Conservation (phyloP, 2,888 invertebrate genomes). For the Mimumesa dahlbomi region DNA sequence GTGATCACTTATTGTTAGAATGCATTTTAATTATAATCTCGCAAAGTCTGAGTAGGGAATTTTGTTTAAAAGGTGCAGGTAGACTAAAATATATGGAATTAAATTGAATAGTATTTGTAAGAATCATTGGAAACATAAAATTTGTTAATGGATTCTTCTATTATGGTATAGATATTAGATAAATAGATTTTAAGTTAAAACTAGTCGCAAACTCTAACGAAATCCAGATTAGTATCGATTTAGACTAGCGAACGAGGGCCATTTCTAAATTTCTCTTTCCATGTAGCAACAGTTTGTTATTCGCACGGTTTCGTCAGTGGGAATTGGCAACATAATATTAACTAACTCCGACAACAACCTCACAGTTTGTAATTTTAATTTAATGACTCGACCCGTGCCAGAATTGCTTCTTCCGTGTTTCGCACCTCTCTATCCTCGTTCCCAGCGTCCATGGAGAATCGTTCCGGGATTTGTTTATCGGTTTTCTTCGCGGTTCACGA, state of each 20-base stretch:
- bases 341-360: slow-evolving; percentile 23
- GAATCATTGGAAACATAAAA: too few species aligned
- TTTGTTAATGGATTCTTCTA: neutral
- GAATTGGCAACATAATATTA: slow-evolving; percentile 46
- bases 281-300: slow-evolving; percentile 16
- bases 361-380: slow-evolving; percentile 45
- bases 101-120: too few species aligned
- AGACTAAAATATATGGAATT: too few species aligned
- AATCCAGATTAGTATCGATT: too few species aligned
- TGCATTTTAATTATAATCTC: too few species aligned
- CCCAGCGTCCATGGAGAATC: too few species aligned
- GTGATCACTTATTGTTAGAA: slow-evolving; percentile 7
- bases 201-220: neutral
- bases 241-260: too few species aligned
- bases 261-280: neutral
- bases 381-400: slow-evolving; percentile 47
- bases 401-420: slow-evolving; percentile 27
- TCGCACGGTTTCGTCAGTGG: slow-evolving; percentile 25
- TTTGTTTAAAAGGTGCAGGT: too few species aligned
- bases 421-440: too few species aligned
- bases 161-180: neutral
- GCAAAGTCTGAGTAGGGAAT: too few species aligned
- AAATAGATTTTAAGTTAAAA: neutral
- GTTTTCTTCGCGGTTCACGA: too few species aligned
- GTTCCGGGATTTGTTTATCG: too few species aligned